phyloP scores from a whole-genome alignment of 2,888 invertebrate species.

The Drosophila mimetica region DNA sequence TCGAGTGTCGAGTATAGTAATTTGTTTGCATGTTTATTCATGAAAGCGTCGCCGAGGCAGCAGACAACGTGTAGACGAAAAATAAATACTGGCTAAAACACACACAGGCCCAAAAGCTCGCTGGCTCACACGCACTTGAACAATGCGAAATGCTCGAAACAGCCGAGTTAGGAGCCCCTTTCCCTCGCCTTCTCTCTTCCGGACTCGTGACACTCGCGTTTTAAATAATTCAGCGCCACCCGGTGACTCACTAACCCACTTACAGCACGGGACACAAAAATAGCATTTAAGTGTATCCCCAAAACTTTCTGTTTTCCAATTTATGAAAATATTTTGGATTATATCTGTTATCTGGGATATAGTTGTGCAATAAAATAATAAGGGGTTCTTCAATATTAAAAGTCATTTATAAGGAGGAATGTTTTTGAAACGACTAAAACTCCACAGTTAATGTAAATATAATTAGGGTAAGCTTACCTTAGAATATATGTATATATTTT shows the following conservation, averaged over 20 bases:
- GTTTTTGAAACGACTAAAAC: no score
- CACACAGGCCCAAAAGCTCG: constrained; percentile 29
- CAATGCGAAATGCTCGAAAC: constrained; percentile 41
- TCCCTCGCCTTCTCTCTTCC: neutral
- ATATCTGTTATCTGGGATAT: no score
- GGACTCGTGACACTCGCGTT: constrained; percentile 19
- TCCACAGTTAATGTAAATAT: no score
- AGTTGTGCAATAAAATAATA: no score
- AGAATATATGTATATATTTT: no score
- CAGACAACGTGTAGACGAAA: constrained; percentile 50
- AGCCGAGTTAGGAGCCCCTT: constrained; percentile 26
- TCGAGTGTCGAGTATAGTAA: constrained; percentile 66
- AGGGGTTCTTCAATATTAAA: no score
- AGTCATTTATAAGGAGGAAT: no score
- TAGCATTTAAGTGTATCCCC: neutral
- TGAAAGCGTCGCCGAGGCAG: constrained; percentile 34
- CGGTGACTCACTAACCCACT: neutral
- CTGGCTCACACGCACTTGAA: constrained; percentile 20
- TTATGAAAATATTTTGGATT: no score
- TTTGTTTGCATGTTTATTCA: constrained; percentile 72
- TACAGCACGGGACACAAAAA: neutral
- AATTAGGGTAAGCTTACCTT: no score
- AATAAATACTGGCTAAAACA: constrained; percentile 35
- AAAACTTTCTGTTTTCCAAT: no score
- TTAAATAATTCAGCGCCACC: constrained; percentile 67